Evolutionary conservation across 2,888 invertebrate genomes (phyloP).

Genomic region (Loripinus fragilis): DNA sequence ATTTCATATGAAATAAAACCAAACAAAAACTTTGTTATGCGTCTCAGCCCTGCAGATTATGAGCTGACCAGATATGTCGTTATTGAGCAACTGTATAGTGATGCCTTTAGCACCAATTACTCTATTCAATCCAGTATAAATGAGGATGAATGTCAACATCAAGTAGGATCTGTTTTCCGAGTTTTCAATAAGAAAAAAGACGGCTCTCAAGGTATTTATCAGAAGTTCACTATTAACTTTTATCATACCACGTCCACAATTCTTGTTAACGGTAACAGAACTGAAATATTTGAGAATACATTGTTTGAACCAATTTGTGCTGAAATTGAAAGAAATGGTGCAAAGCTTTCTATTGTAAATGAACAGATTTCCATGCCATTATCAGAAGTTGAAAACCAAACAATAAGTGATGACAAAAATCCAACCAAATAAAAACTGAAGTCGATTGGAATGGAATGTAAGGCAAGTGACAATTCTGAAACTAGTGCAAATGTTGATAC

Average conservation of each 20-base stretch:
- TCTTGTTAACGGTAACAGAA: no score
- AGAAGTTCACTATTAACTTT: no score
- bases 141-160: conserved; percentile 15
- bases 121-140: conserved; percentile 5
- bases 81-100: background rate
- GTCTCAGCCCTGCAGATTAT: background rate
- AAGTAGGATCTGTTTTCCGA: background rate
- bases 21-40: no score
- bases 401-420: no score
- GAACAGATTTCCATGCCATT: background rate
- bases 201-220: background rate
- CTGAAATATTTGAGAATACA: no score
- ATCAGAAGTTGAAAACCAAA: no score
- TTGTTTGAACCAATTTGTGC: conserved; percentile 9
- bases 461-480: background rate
- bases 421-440: background rate
- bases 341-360: background rate
- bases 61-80: background rate
- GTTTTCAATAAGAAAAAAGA: conserved; percentile 9
- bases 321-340: background rate
- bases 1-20: background rate
- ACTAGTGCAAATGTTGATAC: background rate
- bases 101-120: background rate
- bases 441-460: background rate
- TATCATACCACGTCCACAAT: no score